A percentile compares a stretch with the other conserved stretches of the same genome.
Evolutionary conservation across 2,797 vertebrate species (phyloP).

Genomic region (Lophotriccus pileatus): DNA sequence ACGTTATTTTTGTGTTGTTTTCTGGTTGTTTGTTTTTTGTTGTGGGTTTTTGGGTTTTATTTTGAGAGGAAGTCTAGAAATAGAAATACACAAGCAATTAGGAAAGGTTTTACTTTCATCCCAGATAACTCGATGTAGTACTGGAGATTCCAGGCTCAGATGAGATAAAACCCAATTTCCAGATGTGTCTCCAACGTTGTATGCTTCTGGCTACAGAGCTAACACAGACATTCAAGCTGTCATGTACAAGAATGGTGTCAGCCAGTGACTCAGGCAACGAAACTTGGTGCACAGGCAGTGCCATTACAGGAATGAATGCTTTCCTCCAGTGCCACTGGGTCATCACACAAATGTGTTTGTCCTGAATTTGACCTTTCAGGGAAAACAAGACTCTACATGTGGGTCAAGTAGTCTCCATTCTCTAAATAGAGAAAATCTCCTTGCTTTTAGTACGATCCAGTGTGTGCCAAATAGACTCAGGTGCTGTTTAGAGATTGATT

Average conservation of each 20-base stretch:
- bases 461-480: background rate
- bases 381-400: background rate
- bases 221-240: conserved; percentile 33
- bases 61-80: background rate
- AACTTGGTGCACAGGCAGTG: background rate
- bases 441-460: background rate
- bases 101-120: conserved; percentile 15
- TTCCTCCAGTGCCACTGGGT: background rate
- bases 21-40: background rate
- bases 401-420: background rate
- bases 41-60: background rate
- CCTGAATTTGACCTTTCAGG: background rate
- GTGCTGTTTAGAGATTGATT: background rate
- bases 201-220: background rate
- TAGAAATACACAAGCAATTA: conserved; percentile 38
- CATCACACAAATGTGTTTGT: background rate
- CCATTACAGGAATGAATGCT: background rate
- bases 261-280: background rate
- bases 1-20: background rate
- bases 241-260: background rate
- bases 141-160: conserved; percentile 27
- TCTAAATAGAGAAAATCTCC: background rate
- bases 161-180: conserved; percentile 56
- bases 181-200: background rate
- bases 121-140: conserved; percentile 13